Evolutionary conservation across 2,888 invertebrate genomes (phyloP), one percentile per base, ranked within the genome.

Genomic region (Cetonia aurata): DNA sequence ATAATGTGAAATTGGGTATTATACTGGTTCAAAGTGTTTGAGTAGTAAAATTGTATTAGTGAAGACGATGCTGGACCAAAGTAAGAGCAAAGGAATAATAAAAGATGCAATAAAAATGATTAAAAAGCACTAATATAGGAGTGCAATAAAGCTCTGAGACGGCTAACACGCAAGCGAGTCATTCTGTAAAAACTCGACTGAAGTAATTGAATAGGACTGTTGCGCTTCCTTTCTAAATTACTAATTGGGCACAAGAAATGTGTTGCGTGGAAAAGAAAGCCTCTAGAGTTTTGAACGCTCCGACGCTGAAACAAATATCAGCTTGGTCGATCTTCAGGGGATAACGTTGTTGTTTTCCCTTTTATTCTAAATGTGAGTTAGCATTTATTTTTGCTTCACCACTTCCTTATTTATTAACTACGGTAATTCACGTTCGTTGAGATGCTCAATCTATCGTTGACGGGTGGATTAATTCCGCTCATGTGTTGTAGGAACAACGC

Each of bases 171-270:
- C 62, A 50, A 65, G 15, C 37, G 37, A 33, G 17, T 50, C 48
- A 50, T 65, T 52, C 37, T 37, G 48, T 65, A 65, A 15, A 25
- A 3, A 50, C 37, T 48, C 62, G 12, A 12, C 3, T 52, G 62
- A 10, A 50, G 33, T 66, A 70, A 73, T 71, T 71, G 73, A 67
- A 69, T 42, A 48, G 57, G 73, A 73, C 73, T 65, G 62, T 50
- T 70, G 37, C 57, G 53, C 62, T 66, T 62, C 56, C 70, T 73
- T 72, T 50, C 70, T 68, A 70, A 73, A 73, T 73, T 71, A 48
- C 73, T 73, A 73, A 73, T 71, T 73, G 66, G 66, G 55, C 65
- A 71, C 70, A 60, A 70, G 68, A 71, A 71, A 68, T 72, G 71
- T 41, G 50, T 50, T 31, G 19, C 25, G 42, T 42, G 57, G 33